phyloP scores from a whole-genome alignment of 2,797 vertebrate species.

The Mastacembelus armatus region DNA sequence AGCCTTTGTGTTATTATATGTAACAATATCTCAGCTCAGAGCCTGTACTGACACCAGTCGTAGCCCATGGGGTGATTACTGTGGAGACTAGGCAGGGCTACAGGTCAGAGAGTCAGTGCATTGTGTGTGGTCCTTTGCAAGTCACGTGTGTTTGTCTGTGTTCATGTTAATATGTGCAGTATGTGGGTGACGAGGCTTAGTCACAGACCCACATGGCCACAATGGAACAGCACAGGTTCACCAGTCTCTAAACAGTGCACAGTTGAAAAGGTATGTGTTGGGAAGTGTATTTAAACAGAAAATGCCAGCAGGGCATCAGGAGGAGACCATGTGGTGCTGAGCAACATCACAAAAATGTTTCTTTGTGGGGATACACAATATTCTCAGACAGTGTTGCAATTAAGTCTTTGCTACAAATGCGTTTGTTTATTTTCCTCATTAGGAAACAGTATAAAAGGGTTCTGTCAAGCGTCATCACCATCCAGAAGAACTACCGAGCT shows the following conservation, averaged over 20 bases:
- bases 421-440: constrained; percentile 2
- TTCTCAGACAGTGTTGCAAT: not conserved
- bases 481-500: constrained; percentile 93
- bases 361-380: constrained; percentile 19
- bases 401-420: not conserved
- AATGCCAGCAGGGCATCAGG: constrained; percentile 17
- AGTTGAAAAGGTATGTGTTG: constrained; percentile 24
- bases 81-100: constrained; percentile 28
- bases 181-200: constrained; percentile 70
- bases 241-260: constrained; percentile 53
- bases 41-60: constrained; percentile 50
- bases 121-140: constrained; percentile 73
- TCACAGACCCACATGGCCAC: constrained; percentile 70
- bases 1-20: constrained; percentile 71
- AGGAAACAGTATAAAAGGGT: constrained; percentile 91
- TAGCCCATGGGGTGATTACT: constrained; percentile 56
- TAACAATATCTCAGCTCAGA: constrained; percentile 63
- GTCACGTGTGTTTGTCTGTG: constrained; percentile 52
- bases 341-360: constrained; percentile 29
- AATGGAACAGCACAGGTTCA: constrained; percentile 70
- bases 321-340: not conserved
- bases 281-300: constrained; percentile 58
- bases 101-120: constrained; percentile 64
- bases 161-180: constrained; percentile 34
- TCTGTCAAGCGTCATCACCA: constrained; percentile 86